phyloP scores from a whole-genome alignment of 1,140 invertebrate species.

The Drosophila nebulosa region DNA sequence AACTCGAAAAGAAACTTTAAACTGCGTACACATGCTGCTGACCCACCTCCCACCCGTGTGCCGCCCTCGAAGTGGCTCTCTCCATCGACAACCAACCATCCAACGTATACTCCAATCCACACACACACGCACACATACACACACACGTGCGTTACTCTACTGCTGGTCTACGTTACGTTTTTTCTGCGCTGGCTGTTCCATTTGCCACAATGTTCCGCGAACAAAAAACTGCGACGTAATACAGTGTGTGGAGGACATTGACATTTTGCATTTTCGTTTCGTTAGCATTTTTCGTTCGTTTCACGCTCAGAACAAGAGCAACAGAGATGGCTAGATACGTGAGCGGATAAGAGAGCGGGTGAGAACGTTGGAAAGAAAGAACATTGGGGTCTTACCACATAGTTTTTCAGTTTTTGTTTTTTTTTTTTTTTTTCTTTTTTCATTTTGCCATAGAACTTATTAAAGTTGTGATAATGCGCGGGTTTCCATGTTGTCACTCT shows the following conservation, averaged over 20 bases:
- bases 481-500: slow-evolving; percentile 47
- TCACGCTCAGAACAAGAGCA: slow-evolving; percentile 18
- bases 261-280: slow-evolving; percentile 80
- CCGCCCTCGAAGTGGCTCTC: too few species aligned
- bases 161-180: slow-evolving; percentile 52
- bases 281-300: slow-evolving; percentile 75
- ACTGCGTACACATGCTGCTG: slow-evolving; percentile 7
- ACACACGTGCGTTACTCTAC: slow-evolving; percentile 8
- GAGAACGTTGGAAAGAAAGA: slow-evolving; percentile 29
- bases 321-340: background rate
- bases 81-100: slow-evolving; percentile 1
- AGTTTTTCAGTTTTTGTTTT: slow-evolving; percentile 15
- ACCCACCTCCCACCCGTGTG: background rate
- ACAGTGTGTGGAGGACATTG: slow-evolving; percentile 76
- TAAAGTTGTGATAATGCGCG: slow-evolving; percentile 71
- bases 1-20: background rate
- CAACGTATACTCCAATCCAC: slow-evolving; percentile 8
- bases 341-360: slow-evolving; percentile 2
- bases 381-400: slow-evolving; percentile 23
- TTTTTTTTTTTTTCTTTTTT: slow-evolving; percentile 13
- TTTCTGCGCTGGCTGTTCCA: slow-evolving; percentile 40
- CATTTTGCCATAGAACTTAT: slow-evolving; percentile 53
- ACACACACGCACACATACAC: slow-evolving; percentile 10
- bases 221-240: slow-evolving; percentile 76
- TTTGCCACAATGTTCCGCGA: slow-evolving; percentile 49